Evolutionary conservation across 23 tunicate genomes (phyloP).

Genomic region (Clavelina lepadiformis): DNA sequence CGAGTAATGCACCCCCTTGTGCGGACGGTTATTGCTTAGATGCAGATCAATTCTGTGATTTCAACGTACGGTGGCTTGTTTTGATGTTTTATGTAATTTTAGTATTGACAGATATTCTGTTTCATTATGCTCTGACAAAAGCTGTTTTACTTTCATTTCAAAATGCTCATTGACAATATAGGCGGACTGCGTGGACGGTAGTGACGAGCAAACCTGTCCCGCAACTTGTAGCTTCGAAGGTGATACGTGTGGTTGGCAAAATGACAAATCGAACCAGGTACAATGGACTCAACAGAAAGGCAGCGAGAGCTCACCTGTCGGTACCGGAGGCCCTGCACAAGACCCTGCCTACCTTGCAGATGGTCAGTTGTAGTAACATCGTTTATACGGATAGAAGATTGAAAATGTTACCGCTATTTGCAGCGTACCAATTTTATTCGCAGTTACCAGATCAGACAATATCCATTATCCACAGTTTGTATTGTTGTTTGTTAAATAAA

Average conservation of each 20-base stretch:
- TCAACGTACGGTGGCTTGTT: slow-evolving; percentile 30
- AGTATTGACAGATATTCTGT: not conserved
- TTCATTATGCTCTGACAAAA: not conserved
- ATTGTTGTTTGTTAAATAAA: too few relatives aligned
- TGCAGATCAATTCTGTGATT: slow-evolving; percentile 67
- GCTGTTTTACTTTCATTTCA: too few relatives aligned
- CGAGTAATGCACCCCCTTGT: slow-evolving; percentile 32
- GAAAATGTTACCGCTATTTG: too few relatives aligned
- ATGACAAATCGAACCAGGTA: slow-evolving; percentile 33
- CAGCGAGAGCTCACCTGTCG: slow-evolving; percentile 14
- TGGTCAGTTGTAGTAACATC: too few relatives aligned
- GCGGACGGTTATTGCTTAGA: slow-evolving; percentile 57
- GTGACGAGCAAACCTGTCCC: slow-evolving; percentile 80
- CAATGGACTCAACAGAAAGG: slow-evolving; percentile 50
- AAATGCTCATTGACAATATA: not conserved
- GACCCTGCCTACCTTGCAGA: too few relatives aligned
- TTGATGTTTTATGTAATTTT: not conserved
- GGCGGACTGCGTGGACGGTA: slow-evolving; percentile 75
- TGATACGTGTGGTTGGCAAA: slow-evolving; percentile 55
- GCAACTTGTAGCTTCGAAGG: slow-evolving; percentile 60
- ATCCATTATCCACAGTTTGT: too few relatives aligned
- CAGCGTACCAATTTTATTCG: too few relatives aligned
- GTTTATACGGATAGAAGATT: too few relatives aligned
- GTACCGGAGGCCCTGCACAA: slow-evolving; percentile 43
- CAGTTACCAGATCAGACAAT: too few relatives aligned